Base-by-base conservation (phyloP, 2,888 invertebrate species). In the Icerya purchasi region DNA sequence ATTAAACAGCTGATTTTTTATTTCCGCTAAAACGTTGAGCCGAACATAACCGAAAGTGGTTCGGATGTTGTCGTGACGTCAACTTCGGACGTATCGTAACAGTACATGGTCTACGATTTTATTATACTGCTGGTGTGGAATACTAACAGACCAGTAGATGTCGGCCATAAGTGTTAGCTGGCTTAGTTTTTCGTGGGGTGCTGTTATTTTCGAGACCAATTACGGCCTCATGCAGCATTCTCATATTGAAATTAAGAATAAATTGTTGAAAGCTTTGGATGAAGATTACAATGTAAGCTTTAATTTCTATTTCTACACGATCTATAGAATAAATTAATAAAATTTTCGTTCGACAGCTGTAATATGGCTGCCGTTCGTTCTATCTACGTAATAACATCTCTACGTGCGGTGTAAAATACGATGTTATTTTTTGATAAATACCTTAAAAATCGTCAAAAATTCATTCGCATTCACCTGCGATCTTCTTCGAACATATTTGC, bases 221-320 rank as follows among this genome's bases (percentile, higher is more conserved):
- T 71, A 70, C 71, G 72, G 71, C 72, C 73, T 73, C 72, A 76
- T 76, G 76, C 76, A 75, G 75, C 73, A 72, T 71, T 73, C 75
- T 72, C 73, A 68, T 68, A 64, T 81, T 78, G 87, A 91, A 79
- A 83, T 93, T 79, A 90, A 90, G 80, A 84, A 87, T 79, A 88
- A 84, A 83, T 85, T 93, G 83, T 85, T 88, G 80, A 85, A 86
- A 83, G 87, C 91, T 77, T 82, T 93, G 80, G 92, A 93, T 84
- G 84, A 81, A 79, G 87, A 89, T 79, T 89, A 92, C 82, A 91
- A 93, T 91, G 93, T 93, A 88, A 91, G 91, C 65, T 60, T 56
- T 54, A 55, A 53, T 60, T 60, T 56, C 52, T 36, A 56, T 60
- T 53, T 60, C 56, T 60, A 56, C n/a, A n/a, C n/a, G n/a, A n/a